Conservation (phyloP, 1,140 invertebrate species). For the Diprion similis region DNA sequence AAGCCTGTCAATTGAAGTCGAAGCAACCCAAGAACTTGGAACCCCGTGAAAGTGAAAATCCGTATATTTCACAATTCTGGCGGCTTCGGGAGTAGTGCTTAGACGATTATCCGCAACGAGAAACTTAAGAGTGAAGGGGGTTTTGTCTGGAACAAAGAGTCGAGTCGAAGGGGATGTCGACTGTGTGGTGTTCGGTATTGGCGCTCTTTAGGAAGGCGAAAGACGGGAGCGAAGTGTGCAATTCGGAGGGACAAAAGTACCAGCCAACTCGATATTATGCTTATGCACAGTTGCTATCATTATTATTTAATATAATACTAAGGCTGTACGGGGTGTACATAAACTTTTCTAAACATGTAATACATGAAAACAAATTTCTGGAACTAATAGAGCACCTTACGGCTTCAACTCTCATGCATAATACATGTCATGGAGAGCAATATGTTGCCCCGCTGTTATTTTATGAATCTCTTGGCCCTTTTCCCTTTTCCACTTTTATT, state of each 20-base stretch:
- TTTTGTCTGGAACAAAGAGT: neutral
- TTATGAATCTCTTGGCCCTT: constrained; percentile 40
- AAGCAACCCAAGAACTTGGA: too few species aligned
- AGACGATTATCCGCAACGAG: neutral
- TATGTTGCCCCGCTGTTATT: constrained; percentile 51
- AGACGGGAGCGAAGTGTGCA: too few species aligned
- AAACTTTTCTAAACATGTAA: constrained; percentile 20
- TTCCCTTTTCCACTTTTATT: constrained; percentile 10
- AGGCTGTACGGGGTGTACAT: too few species aligned
- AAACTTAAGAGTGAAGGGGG: neutral
- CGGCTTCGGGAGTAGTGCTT: neutral
- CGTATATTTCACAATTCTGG: too few species aligned
- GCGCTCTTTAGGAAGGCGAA: too few species aligned
- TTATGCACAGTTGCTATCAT: too few species aligned
- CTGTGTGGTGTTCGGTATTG: neutral
- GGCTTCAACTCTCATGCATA: constrained; percentile 51
- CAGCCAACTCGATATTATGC: too few species aligned
- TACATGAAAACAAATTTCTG: constrained; percentile 43
- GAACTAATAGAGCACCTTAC: constrained; percentile 51
- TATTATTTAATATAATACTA: too few species aligned
- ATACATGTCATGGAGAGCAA: constrained; percentile 54
- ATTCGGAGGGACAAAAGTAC: too few species aligned
- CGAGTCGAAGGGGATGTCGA: neutral
- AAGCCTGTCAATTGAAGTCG: too few species aligned
- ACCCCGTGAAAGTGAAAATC: too few species aligned